Percentiles rank a stretch among this genome's conserved stretches.
Conservation (phyloP, 2,888 invertebrate genomes). For the Adelognathus sp. region DNA sequence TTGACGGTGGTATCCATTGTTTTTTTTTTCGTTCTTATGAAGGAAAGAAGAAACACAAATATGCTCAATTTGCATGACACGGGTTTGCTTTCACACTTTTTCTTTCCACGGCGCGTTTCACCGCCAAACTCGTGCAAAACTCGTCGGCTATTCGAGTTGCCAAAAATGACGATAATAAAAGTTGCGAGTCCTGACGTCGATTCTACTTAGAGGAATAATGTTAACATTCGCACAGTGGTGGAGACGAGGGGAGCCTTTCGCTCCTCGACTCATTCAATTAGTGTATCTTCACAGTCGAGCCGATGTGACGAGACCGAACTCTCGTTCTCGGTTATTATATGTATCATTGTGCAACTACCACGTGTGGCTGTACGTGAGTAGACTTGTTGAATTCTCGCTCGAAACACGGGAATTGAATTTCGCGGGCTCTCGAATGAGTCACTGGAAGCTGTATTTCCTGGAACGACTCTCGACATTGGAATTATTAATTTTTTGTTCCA, state of each 20-base stretch:
- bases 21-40: background rate
- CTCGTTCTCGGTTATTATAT: background rate
- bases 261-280: slow-evolving; percentile 13
- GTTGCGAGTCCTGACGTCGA: background rate
- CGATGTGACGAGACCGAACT: background rate
- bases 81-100: background rate
- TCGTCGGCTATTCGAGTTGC: too few species aligned
- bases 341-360: background rate
- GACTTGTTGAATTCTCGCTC: background rate
- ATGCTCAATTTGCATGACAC: background rate
- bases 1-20: background rate
- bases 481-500: background rate
- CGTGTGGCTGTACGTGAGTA: background rate
- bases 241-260: slow-evolving; percentile 2
- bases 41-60: background rate
- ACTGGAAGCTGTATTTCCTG: background rate
- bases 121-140: background rate
- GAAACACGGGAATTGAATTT: background rate
- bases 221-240: slow-evolving; percentile 8
- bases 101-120: background rate
- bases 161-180: background rate
- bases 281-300: slow-evolving; percentile 2
- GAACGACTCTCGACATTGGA: slow-evolving; percentile 12
- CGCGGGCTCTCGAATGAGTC: background rate
- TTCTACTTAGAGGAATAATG: slow-evolving; percentile 17